These are phyloP conservation scores for Epistrophe eligans DNA, from an alignment of 2,888 invertebrate species.

Conservation along the genomic window DNA sequence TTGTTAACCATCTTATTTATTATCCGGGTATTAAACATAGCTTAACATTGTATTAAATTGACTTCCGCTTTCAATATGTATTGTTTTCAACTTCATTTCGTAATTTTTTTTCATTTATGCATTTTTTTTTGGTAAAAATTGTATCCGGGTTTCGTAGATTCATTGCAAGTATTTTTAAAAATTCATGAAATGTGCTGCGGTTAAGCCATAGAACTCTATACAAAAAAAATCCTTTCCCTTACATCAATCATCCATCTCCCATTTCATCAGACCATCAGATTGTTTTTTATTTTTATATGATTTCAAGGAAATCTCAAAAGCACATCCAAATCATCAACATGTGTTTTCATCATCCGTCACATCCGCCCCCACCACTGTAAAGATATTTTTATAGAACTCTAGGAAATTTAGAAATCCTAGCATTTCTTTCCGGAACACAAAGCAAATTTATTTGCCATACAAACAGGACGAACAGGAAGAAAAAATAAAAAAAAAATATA, in stretches of 20 bases:
- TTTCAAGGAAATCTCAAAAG: constrained; percentile 43
- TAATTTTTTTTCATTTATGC: background rate
- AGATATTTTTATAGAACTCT: constrained; percentile 34
- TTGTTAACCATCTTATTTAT: background rate
- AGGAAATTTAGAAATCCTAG: constrained; percentile 56
- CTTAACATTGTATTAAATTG: background rate
- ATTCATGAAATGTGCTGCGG: constrained; percentile 17
- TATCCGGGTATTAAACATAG: background rate
- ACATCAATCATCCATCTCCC: constrained; percentile 55
- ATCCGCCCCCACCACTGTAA: constrained; percentile 40
- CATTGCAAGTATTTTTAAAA: constrained; percentile 38
- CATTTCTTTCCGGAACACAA: constrained; percentile 64
- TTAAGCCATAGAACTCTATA: constrained; percentile 8
- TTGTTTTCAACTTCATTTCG: background rate
- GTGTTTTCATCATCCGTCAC: constrained; percentile 60
- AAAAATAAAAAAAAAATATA: constrained; percentile 24
- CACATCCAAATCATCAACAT: constrained; percentile 51
- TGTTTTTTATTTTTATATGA: constrained; percentile 13
- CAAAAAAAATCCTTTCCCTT: constrained; percentile 24
- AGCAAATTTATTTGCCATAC: constrained; percentile 57
- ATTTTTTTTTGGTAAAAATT: background rate
- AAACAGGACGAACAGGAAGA: constrained; percentile 49
- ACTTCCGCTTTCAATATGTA: background rate
- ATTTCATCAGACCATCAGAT: constrained; percentile 25
- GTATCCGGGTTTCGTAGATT: constrained; percentile 40